Base-by-base conservation (phyloP, 92 coral and sea anemone genomes). In the Parazoanthus atlanticus region DNA sequence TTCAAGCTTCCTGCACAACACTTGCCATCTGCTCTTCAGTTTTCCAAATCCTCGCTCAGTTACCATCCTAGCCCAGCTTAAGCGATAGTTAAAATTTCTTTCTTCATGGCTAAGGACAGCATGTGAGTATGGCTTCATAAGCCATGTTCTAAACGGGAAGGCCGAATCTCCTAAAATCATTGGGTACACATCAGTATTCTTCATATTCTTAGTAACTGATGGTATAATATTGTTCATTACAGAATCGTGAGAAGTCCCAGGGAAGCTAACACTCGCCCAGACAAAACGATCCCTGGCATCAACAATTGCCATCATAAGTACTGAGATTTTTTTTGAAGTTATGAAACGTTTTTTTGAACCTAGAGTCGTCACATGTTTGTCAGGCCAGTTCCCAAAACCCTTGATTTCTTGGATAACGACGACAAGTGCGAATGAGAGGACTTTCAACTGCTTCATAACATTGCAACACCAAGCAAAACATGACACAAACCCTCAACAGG, bases 301-400 rank as follows among this genome's bases (percentile, higher is more conserved):
- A 4, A 74, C 69, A 4, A 86, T 38, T 2, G 89, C 89, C 80
- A 84, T 84, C 46, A 85, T 19, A 26, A 84, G 79, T 4, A 82
- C 29, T 21, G 88, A 84, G 38, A 8, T n/a, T n/a, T n/a, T 43
- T 43, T 10, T 43, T 43, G 5, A 43, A 43, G 49, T 43, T 43
- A 43, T 43, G 85, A 76, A 90, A 90, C n/a, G 89, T 85, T 85
- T 85, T 84, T 36, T 90, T 77, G 79, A 90, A 90, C 43, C 43
- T 40, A 8, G 43, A 4, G 43, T 40, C 43, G 6, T 40, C 43
- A 40, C 6, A 40, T 40, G 43, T 40, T 40, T 40, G 6, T 8
- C 43, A 40, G 6, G 43, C 43, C 6, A 40, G 43, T 40, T 40
- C 43, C 43, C 43, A 40, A 40, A 40, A 40, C 43, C 43, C 43